These are phyloP conservation scores for Marasmarcha lunaedactyla DNA, from an alignment of 2,888 invertebrate species.

Conservation along the genomic window DNA sequence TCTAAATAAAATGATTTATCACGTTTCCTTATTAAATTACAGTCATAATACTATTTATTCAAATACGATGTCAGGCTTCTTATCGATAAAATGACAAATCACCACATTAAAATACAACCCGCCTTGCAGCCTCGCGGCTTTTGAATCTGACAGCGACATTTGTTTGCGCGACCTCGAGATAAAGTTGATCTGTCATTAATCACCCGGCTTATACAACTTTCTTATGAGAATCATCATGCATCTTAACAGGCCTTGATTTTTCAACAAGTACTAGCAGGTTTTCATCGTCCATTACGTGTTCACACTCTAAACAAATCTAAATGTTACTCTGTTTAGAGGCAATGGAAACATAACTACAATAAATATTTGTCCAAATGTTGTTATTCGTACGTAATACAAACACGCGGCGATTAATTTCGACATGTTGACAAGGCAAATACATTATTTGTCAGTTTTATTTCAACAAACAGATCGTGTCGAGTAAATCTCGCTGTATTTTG, in stretches of 20 bases:
- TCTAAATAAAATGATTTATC: slow-evolving; percentile 2
- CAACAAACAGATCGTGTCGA: slow-evolving; percentile 47
- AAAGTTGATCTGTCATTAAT: slow-evolving; percentile 35
- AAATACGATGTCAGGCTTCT: not conserved
- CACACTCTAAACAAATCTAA: too few species aligned
- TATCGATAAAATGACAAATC: slow-evolving; percentile 17
- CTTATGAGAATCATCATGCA: slow-evolving; percentile 12
- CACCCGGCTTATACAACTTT: slow-evolving; percentile 36
- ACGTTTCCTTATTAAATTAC: slow-evolving; percentile 6
- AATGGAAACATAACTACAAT: too few species aligned
- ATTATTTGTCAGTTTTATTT: slow-evolving; percentile 50
- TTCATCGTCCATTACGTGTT: too few species aligned
- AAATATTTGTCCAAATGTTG: not conserved
- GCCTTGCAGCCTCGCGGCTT: slow-evolving; percentile 18
- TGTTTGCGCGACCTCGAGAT: slow-evolving; percentile 39
- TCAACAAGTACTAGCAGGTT: too few species aligned
- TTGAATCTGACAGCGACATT: slow-evolving; percentile 17
- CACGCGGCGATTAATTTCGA: slow-evolving; percentile 41
- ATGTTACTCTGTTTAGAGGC: too few species aligned
- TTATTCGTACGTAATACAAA: slow-evolving; percentile 1
- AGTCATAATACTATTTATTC: slow-evolving; percentile 5
- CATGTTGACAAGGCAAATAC: slow-evolving; percentile 32
- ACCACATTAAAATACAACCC: slow-evolving; percentile 20
- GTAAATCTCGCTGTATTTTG: slow-evolving; percentile 47
- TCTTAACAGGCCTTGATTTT: too few species aligned